A percentile compares a stretch with the other conserved stretches of the same genome.
These are phyloP conservation scores for Apodemia mormo DNA, from an alignment of 2,888 invertebrate species.

Conservation along the genomic window DNA sequence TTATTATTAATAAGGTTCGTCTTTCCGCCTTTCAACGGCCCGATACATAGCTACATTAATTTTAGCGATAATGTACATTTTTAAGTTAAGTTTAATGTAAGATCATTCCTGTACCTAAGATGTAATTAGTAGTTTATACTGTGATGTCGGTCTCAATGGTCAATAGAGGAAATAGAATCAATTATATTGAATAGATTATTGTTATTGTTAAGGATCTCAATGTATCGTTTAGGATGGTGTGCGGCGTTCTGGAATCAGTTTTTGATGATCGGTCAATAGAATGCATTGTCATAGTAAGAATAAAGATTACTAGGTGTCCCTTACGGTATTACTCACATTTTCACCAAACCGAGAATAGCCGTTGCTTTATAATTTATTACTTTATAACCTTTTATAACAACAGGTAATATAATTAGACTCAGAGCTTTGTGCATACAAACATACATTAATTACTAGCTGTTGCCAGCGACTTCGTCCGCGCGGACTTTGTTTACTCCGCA, in stretches of 20 bases:
- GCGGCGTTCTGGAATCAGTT: slow-evolving; percentile 70
- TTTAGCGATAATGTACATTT: slow-evolving; percentile 75
- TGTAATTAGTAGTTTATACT: slow-evolving; percentile 74
- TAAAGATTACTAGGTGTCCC: neutral
- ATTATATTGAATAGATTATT: slow-evolving; percentile 75
- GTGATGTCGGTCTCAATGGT: slow-evolving; percentile 80
- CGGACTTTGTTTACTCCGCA: too few species aligned
- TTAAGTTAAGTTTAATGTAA: slow-evolving; percentile 60
- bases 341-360: too few species aligned
- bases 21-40: slow-evolving; percentile 61
- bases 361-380: too few species aligned
- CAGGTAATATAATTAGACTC: too few species aligned
- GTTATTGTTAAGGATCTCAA: slow-evolving; percentile 81
- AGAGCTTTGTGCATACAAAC: too few species aligned
- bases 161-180: slow-evolving; percentile 76
- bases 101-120: slow-evolving; percentile 81
- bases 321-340: too few species aligned
- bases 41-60: slow-evolving; percentile 50
- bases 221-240: slow-evolving; percentile 70
- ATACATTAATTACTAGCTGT: too few species aligned
- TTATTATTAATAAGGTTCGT: slow-evolving; percentile 46
- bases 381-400: too few species aligned
- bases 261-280: slow-evolving; percentile 24
- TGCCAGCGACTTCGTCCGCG: too few species aligned
- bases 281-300: neutral